Percentiles rank a stretch among this genome's conserved stretches.
These are phyloP conservation scores for Syngnathus rostellatus DNA, from an alignment of 2,797 vertebrate genomes.

Conservation along the genomic window DNA sequence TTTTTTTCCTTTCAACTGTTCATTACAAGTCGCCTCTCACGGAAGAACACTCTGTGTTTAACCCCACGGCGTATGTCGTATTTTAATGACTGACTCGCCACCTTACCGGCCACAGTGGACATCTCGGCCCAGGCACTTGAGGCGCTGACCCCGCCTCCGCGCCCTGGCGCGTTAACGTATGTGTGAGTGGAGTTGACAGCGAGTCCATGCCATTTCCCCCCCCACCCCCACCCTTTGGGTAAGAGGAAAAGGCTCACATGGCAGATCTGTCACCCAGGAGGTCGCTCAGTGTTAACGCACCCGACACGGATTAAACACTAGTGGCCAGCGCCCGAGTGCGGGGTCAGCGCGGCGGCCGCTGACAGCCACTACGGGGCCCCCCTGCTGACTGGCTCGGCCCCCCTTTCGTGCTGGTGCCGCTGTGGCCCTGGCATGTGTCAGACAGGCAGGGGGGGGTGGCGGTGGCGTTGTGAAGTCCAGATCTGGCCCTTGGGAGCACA, in stretches of 20 bases:
- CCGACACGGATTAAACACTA: constrained; percentile 90
- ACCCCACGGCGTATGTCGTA: constrained; percentile 48
- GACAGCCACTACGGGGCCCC: constrained; percentile 68
- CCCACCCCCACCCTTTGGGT: constrained; percentile 48
- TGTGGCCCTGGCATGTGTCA: constrained; percentile 64
- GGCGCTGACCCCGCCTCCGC: constrained; percentile 52
- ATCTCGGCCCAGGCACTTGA: constrained; percentile 60
- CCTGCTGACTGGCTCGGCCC: constrained; percentile 51
- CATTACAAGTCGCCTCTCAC: constrained; percentile 23
- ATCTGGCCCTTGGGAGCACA: constrained; percentile 49
- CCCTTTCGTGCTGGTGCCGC: constrained; percentile 33
- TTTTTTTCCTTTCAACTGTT: constrained; percentile 13
- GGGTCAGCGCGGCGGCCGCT: constrained; percentile 68
- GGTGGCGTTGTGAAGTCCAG: constrained; percentile 44
- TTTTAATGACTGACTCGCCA: constrained; percentile 57
- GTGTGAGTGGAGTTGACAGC: constrained; percentile 67
- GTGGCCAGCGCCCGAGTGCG: constrained; percentile 73
- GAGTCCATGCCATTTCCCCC: constrained; percentile 52
- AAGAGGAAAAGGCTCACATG: constrained; percentile 74
- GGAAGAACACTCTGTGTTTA: constrained; percentile 50
- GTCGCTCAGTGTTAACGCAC: constrained; percentile 90
- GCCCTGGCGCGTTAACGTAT: constrained; percentile 52
- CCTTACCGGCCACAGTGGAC: constrained; percentile 59
- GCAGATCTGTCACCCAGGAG: constrained; percentile 92
- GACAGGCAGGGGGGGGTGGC: constrained; percentile 43